Evolutionary conservation across 1,140 invertebrate genomes (phyloP), one percentile per base, ranked within the genome.

Genomic region (Drosophila eugracilis): DNA sequence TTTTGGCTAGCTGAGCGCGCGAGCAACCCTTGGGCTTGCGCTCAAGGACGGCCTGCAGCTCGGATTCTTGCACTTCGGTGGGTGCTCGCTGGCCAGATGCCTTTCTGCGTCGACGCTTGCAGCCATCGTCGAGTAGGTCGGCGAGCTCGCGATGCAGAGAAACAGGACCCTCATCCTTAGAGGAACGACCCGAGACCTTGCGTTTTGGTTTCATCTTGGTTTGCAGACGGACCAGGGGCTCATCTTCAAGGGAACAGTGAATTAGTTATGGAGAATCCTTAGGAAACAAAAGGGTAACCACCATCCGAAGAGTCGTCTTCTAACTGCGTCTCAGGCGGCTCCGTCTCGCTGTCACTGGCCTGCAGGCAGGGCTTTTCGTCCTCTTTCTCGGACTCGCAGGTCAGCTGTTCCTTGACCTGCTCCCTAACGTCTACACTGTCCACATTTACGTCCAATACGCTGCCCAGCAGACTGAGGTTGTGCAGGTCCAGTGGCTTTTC

Each of bases 1-100:
- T 66, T 22, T 88, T 78, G 10, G 83, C 60, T 22, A 88, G 62
- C 37, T 89, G 84, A 0, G 71, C 75, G 3, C 84, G 71, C 1
- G 83, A 88, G 5, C 84, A 89, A 41, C 84, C 84, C 14, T 88
- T 88, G 6, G 84, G 84, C 22, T 83, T 83, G 19, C 83, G 75
- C 9, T 89, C 83, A 2, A 88, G 47, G 1, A 59, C 77, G 10
- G 62, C 77, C 19, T 86, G 59, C 14, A 88, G 58, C 14, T 88
- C 83, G 37, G 39, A 34, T 14, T 72, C 42, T 24, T 83, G 78
- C 14, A 24, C 3, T 9, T 67, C 60, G 0, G 52, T 67, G 41
- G 55, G 41, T n/a, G n/a, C 7, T 10, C 24, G 19, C 19, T 45
- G n/a, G 22, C 10, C 6, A 7, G 53, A 7, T 10, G 49, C 3